Base-by-base conservation (phyloP, 2,113 vertebrate species). In the Pantherophis guttatus region DNA sequence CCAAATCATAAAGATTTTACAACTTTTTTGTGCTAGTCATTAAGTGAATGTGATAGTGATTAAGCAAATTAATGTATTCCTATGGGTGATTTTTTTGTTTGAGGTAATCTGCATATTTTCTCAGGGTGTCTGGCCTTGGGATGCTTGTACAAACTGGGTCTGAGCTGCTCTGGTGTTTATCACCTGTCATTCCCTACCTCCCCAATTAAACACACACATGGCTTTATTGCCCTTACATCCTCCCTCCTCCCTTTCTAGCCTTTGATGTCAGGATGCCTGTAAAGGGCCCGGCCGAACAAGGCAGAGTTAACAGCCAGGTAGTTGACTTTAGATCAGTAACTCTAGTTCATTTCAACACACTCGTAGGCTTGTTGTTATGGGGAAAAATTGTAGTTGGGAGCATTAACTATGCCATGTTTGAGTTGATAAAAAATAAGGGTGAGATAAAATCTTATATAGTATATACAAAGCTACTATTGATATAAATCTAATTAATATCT, bases 251-350 rank as follows among this genome's bases (percentile, higher is more conserved):
- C 11, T 70, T 70, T 70, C 29, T n/a, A 70, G 62, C 0, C 62
- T 70, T 70, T 70, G 62, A 70, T 70, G 29, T 29, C 12, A n/a
- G 12, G 29, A 12, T 65, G 11, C 62, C 62, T n/a, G 29, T 33
- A 29, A 70, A n/a, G 29, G 0, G 0, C 29, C 65, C n/a, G 6
- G 11, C 29, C 0, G 1, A 70, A 70, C 62, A 5, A 70, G 29
- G 29, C 29, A 70, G 65, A 70, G 12, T 13, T 33, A 29, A 70
- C 29, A 70, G 65, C 29, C 13, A 33, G 13, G 12, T 13, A 13
- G 26, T 65, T n/a, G 26, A n/a, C 12, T 75, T 81, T 81, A 39
- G 33, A 39, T 21, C 33, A 81, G 3, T 81, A 7, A 21, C 33
- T 33, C 33, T 81, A 19, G 21, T 17, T 81, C 33, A 21, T 39